Evolutionary conservation across 2,113 vertebrate species (phyloP).

Genomic region (Toxostoma redivivum): DNA sequence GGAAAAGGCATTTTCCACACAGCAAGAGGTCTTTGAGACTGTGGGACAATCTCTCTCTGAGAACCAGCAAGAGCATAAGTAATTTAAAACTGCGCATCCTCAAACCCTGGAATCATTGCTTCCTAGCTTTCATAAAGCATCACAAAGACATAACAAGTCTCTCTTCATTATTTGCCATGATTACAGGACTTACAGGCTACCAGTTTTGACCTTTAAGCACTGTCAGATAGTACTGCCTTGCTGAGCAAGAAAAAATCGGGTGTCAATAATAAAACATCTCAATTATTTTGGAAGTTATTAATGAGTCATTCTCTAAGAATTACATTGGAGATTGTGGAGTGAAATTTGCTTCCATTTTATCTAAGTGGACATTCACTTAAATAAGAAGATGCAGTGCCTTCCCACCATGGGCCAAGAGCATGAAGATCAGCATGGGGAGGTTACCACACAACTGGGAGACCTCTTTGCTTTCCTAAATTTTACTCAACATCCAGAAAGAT

Average conservation of each 20-base stretch:
- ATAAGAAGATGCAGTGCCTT: neutral
- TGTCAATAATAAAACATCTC: neutral
- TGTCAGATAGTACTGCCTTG: neutral
- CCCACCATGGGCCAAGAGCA: neutral
- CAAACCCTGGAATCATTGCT: neutral
- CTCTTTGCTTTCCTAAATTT: neutral
- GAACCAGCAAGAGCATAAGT: neutral
- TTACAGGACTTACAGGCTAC: neutral
- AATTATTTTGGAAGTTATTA: neutral
- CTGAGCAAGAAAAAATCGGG: neutral
- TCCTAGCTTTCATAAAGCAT: neutral
- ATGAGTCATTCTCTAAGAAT: neutral
- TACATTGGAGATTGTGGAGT: neutral
- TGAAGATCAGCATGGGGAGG: neutral
- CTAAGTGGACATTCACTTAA: neutral
- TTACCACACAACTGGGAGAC: neutral
- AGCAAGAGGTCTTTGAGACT: slow-evolving; percentile 2
- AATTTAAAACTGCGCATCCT: neutral
- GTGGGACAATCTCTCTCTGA: neutral
- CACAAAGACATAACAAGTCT: neutral
- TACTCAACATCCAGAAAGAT: neutral
- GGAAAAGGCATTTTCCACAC: slow-evolving; percentile 23
- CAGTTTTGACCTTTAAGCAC: neutral
- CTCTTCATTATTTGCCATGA: neutral
- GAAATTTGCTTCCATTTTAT: neutral